phyloP scores from a whole-genome alignment of 2,888 invertebrate genomes.

The Pandemis corylana region DNA sequence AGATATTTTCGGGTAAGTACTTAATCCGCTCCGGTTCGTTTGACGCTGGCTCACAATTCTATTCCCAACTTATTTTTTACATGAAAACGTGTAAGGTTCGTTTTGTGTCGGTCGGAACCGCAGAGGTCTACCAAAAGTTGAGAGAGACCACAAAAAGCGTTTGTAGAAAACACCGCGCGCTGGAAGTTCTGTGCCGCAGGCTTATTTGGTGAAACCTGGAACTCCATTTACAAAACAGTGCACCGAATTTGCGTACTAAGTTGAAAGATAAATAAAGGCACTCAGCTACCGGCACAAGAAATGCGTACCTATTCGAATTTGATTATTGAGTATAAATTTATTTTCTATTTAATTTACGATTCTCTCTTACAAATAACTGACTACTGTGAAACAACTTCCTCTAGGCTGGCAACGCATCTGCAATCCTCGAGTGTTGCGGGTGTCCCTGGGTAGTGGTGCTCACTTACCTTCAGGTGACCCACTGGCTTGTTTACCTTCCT shows the following conservation, averaged over 20 bases:
- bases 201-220: background rate
- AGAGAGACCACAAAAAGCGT: conserved; percentile 4
- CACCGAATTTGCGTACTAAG: background rate
- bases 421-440: too few species aligned
- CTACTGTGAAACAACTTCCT: too few species aligned
- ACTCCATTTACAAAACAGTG: background rate
- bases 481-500: too few species aligned
- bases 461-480: too few species aligned
- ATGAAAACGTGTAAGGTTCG: background rate
- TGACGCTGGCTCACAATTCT: background rate
- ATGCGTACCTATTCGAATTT: too few species aligned
- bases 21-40: background rate
- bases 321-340: too few species aligned
- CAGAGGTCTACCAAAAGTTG: conserved; percentile 2
- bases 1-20: conserved; percentile 1
- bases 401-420: too few species aligned
- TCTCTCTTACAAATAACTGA: too few species aligned
- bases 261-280: background rate
- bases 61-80: background rate
- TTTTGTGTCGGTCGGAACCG: background rate
- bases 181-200: background rate
- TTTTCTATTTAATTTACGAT: too few species aligned
- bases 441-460: too few species aligned
- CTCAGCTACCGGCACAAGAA: too few species aligned
- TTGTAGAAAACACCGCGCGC: background rate